Evolutionary conservation across 2,113 vertebrate species (phyloP).

Genomic region (Candoia aspera): DNA sequence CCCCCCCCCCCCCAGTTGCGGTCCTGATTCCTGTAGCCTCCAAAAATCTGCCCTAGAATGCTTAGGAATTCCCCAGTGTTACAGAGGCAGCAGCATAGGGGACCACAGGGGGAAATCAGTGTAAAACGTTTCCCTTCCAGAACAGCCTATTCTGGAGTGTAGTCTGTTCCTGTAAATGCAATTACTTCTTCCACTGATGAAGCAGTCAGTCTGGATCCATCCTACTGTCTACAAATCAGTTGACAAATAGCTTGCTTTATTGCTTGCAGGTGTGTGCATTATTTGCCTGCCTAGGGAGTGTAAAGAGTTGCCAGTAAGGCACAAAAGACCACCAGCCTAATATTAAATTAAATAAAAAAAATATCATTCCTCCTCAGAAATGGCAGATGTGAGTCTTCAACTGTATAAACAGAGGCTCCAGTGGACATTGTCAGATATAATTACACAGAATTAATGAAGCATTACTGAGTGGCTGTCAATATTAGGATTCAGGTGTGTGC

Average conservation of each 20-base stretch:
- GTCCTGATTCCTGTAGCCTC: too few relatives aligned
- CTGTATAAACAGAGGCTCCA: background rate
- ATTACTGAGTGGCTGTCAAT: background rate
- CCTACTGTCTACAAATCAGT: background rate
- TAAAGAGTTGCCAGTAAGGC: background rate
- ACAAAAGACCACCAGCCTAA: background rate
- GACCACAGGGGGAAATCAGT: background rate
- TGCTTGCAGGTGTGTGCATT: background rate
- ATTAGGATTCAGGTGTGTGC: slow-evolving; percentile 14
- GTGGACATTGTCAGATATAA: slow-evolving; percentile 6
- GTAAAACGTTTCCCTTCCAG: background rate
- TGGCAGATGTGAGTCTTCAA: slow-evolving; percentile 14
- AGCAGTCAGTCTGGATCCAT: background rate
- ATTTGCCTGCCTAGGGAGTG: background rate
- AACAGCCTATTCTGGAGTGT: background rate
- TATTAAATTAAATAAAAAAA: background rate
- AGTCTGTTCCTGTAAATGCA: background rate
- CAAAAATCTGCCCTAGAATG: background rate
- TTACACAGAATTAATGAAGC: slow-evolving; percentile 28
- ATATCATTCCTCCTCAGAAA: slow-evolving; percentile 1
- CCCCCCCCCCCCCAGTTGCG: too few relatives aligned
- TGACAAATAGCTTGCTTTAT: background rate
- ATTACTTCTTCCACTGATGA: background rate
- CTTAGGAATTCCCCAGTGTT: background rate
- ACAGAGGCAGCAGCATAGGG: background rate